A percentile compares a stretch with the other conserved stretches of the same genome.
These are phyloP conservation scores for Lates japonicus DNA, from an alignment of 2,797 vertebrate genomes.

Conservation along the genomic window DNA sequence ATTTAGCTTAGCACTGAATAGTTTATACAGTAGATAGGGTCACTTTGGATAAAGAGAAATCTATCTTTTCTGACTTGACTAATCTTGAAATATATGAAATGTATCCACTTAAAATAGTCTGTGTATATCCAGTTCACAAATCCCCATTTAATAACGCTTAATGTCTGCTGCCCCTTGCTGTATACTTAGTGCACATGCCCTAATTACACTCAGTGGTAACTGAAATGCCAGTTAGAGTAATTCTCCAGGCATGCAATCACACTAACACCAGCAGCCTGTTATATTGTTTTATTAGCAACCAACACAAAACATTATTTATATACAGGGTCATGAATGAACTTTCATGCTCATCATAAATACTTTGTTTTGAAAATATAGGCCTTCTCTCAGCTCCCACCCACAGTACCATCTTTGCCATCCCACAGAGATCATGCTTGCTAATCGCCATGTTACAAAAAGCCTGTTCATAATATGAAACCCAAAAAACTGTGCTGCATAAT, in stretches of 20 bases:
- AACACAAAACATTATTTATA: slow-evolving; percentile 48
- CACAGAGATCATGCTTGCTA: slow-evolving; percentile 32
- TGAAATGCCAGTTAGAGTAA: background rate
- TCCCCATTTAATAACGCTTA: slow-evolving; percentile 5
- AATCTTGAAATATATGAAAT: background rate
- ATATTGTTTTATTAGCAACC: slow-evolving; percentile 59
- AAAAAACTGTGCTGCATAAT: slow-evolving; percentile 43
- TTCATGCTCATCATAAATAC: slow-evolving; percentile 13
- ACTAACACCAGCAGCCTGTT: slow-evolving; percentile 26
- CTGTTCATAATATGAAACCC: slow-evolving; percentile 23
- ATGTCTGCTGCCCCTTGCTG: background rate
- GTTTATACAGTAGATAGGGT: background rate
- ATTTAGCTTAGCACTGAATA: background rate
- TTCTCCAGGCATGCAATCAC: background rate
- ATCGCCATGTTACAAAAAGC: slow-evolving; percentile 47
- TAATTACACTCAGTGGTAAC: background rate
- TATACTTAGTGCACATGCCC: background rate
- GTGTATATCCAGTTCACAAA: background rate
- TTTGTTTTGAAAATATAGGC: slow-evolving; percentile 14
- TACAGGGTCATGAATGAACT: slow-evolving; percentile 40
- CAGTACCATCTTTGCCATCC: background rate
- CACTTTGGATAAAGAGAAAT: background rate
- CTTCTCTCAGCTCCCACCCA: background rate
- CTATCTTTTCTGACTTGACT: background rate
- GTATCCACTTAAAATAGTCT: background rate